Percentiles rank a stretch among this genome's conserved stretches.
Evolutionary conservation across 1,140 invertebrate genomes (phyloP).

Genomic region (Musca vetustissima): DNA sequence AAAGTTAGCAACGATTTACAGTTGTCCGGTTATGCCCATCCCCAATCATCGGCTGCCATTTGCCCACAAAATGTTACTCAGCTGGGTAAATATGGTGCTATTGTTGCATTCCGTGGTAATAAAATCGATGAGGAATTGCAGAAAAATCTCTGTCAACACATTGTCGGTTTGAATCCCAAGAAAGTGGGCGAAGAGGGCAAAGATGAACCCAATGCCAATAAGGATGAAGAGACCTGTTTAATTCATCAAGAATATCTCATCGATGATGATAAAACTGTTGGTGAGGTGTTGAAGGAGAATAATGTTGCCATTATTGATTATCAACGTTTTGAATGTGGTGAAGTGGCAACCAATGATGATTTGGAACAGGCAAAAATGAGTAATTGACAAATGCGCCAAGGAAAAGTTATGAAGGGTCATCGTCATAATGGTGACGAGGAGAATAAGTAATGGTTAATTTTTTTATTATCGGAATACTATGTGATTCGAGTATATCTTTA

Average conservation of each 20-base stretch:
- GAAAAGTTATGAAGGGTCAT: neutral
- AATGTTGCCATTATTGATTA: conserved; percentile 77
- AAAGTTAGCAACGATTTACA: conserved; percentile 64
- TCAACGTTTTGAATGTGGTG: conserved; percentile 82
- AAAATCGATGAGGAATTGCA: conserved; percentile 60
- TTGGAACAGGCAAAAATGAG: conserved; percentile 37
- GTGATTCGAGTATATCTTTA: too few relatives aligned
- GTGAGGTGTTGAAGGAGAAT: conserved; percentile 71
- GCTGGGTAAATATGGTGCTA: conserved; percentile 80
- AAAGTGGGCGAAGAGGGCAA: conserved; percentile 71
- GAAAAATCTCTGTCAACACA: conserved; percentile 83
- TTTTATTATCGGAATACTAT: neutral
- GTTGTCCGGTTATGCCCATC: conserved; percentile 74
- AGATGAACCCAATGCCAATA: conserved; percentile 64
- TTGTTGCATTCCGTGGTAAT: conserved; percentile 68
- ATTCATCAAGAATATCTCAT: conserved; percentile 87
- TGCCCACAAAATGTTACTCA: conserved; percentile 56
- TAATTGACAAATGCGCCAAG: conserved; percentile 22
- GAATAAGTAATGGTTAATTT: neutral
- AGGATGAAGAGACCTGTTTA: conserved; percentile 73
- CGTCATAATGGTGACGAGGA: neutral
- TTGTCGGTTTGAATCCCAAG: conserved; percentile 86
- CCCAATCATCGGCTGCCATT: conserved; percentile 57
- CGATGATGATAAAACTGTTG: conserved; percentile 72
- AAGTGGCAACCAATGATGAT: conserved; percentile 50